Percentiles rank a stretch among this genome's conserved stretches.
Conservation (phyloP, 2,888 invertebrate genomes). For the Actias luna region DNA sequence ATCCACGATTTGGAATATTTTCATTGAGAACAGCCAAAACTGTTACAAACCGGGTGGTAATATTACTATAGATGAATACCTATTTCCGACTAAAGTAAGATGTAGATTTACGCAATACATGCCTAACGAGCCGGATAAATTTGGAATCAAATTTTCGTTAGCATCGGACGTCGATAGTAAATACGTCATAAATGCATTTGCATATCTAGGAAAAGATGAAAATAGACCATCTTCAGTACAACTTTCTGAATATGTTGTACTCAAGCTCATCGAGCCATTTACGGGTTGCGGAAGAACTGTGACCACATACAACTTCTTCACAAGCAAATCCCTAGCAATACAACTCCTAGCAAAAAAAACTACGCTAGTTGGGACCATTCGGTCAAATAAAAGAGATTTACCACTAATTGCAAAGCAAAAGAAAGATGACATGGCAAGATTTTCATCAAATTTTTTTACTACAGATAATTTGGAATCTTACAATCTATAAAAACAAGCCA, state of each 20-base stretch:
- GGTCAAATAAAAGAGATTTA: no score
- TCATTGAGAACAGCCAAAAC: constrained; percentile 29
- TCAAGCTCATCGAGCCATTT: no score
- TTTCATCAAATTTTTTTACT: no score
- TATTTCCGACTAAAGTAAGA: constrained; percentile 38
- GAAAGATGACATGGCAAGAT: no score
- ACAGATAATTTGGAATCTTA: no score
- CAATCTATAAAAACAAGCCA: no score
- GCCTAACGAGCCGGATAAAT: constrained; percentile 40
- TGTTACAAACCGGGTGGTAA: constrained; percentile 34
- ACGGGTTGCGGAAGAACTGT: no score
- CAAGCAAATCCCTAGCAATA: no score
- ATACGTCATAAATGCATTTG: constrained; percentile 4
- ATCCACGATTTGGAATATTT: constrained; percentile 32
- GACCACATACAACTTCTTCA: no score
- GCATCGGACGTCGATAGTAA: constrained; percentile 18
- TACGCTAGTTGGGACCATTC: no score
- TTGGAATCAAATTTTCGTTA: constrained; percentile 42
- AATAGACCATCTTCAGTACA: not conserved
- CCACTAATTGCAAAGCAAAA: no score
- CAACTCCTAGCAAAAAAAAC: no score
- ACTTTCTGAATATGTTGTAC: not conserved
- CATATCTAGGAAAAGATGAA: constrained; percentile 13
- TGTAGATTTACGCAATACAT: constrained; percentile 43
- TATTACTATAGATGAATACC: constrained; percentile 33